Base-by-base conservation (phyloP, 2,888 invertebrate species). In the Cryptophagus acutangulus region DNA sequence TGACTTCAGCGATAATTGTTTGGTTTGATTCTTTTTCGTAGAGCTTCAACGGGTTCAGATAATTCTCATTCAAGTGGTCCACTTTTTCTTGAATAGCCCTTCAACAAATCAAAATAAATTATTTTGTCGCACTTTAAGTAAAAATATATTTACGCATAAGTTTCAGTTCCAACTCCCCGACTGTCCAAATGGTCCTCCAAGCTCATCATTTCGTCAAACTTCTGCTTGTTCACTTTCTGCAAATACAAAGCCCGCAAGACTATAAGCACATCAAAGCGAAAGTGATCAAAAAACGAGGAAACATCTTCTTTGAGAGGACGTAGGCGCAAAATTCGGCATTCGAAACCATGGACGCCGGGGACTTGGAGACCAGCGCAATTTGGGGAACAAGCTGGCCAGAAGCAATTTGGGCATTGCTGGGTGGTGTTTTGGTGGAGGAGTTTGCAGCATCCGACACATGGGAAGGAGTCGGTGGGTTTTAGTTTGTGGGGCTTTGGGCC, bases 391-490 rank as follows among this genome's bases (percentile, higher is more conserved):
- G 85, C 71, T 0, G 88, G 87, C 87, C 87, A 88, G 3, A 74
- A 71, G 63, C 90, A 90, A 18, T 70, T 71, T 0, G 76, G 71
- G 61, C 89, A 90, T 10, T 57, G 26, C 3, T 36, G 40, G 9
- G 41, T 46, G 15, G 44, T 46, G 17, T 48, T 41, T 14, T 45
- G 37, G 36, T 44, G 31, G n/a, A n/a, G n/a, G n/a, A n/a, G n/a
- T n/a, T 69, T 75, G 48, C 81, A 83, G 56, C 88, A 88, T 0
- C 85, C 86, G 1, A 87, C 81, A 54, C 88, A 88, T 0, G 84
- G 76, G 62, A 82, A 76, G 4, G 69, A 63, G 14, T 65, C 68
- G 47, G 9, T 15, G 3, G 78, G 77, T 33, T 79, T 75, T 18
- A 76, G 72, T 1, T 74, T 71, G 59, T 77, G 74, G 2, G 72